Conservation (phyloP, 2,888 invertebrate genomes). For the Diaphora mendica region DNA sequence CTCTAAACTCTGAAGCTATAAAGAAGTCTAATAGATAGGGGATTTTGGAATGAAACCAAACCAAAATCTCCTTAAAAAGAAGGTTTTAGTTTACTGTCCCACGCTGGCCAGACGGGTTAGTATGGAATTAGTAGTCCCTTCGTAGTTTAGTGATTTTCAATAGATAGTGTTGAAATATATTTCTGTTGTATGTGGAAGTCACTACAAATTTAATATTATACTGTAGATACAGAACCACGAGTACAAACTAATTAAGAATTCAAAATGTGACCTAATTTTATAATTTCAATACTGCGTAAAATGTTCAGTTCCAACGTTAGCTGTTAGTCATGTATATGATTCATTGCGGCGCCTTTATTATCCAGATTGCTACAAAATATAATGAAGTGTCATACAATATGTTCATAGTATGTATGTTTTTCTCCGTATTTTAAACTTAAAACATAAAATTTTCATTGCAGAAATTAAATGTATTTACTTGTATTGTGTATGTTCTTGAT, state of each 20-base stretch:
- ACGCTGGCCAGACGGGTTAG: too few relatives aligned
- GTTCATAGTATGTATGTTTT: conserved; percentile 6
- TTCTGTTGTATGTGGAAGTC: neutral
- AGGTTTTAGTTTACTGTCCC: too few relatives aligned
- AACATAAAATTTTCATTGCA: neutral
- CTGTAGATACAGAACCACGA: conserved; percentile 35
- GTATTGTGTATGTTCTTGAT: neutral
- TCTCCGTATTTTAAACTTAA: neutral
- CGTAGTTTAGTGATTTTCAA: too few relatives aligned
- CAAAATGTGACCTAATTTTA: conserved; percentile 46
- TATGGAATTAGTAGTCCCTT: too few relatives aligned
- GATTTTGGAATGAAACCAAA: too few relatives aligned
- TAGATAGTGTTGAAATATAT: too few relatives aligned
- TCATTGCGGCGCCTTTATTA: conserved; percentile 33
- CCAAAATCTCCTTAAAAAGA: too few relatives aligned
- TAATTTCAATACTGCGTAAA: conserved; percentile 49
- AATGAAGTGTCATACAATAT: neutral
- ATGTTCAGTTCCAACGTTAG: conserved; percentile 36
- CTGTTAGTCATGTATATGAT: conserved; percentile 45
- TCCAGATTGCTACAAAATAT: conserved; percentile 28
- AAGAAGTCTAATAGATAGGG: too few relatives aligned
- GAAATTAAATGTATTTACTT: neutral
- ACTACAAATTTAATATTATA: neutral
- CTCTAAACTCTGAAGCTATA: too few relatives aligned
- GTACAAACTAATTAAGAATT: conserved; percentile 39